Evolutionary conservation across 2,113 vertebrate genomes (phyloP), one percentile per base, ranked within the genome.

Genomic region (Anolis carolinensis): DNA sequence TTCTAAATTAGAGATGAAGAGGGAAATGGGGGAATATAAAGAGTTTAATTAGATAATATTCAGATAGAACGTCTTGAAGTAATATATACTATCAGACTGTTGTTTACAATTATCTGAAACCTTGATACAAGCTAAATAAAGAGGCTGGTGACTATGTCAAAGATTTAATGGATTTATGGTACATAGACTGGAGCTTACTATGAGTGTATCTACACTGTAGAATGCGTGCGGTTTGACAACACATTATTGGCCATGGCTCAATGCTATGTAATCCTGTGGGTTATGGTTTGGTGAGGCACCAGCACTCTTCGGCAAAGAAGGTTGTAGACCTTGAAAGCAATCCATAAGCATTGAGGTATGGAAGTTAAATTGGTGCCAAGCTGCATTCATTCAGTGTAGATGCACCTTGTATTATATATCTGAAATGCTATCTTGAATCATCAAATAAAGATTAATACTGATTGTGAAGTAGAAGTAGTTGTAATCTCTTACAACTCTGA

Each of bases 31-130:
- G 36, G 27, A 39, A 30, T 36, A 85, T 72, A 84, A n/a, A 72
- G 27, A 82, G 14, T 81, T 77, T 23, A 84, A 2, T 11, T 68
- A 89, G 67, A 83, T 68, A 74, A 65, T 30, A 16, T 62, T n/a
- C 71, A 75, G 59, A 55, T 59, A n/a, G 34, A 44, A 83, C 34
- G 25, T 18, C 3, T 73, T 25, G 34, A 39, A 39, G 73, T 72
- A 82, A 25, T 21, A 36, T 62, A 55, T 68, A 6, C 7, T 65
- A 4, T 27, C 65, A 27, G 65, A 27, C 25, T 67, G 25, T 67
- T 67, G 39, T 67, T 67, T 67, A 67, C 7, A 67, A 67, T 67
- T 62, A 63, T 44, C 63, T 75, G 36, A 48, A 62, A 83, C 36
- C 50, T 52, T 79, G 32, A 75, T 50, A n/a, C 48, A 65, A 67